A percentile compares a stretch with the other conserved stretches of the same genome.
These are phyloP conservation scores for Luidia sarsii DNA, from an alignment of 53 echinoderm and acorn worm species.

Conservation along the genomic window DNA sequence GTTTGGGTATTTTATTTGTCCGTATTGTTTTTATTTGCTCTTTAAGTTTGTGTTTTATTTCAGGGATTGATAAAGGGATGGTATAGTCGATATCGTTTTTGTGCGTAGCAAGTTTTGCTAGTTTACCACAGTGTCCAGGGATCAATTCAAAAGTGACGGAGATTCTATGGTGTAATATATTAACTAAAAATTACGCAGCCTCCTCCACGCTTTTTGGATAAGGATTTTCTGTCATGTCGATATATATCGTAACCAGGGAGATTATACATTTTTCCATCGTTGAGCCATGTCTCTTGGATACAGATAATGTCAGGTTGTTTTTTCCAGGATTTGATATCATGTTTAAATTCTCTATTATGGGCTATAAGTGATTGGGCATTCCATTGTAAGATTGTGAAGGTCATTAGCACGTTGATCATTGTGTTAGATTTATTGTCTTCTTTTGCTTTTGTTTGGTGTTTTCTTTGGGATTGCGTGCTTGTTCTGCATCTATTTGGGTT, in stretches of 20 bases:
- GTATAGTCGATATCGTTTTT: too few relatives aligned
- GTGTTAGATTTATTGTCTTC: neutral
- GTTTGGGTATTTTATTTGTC: too few relatives aligned
- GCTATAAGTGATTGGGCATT: neutral
- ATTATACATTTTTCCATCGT: neutral
- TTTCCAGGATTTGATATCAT: neutral
- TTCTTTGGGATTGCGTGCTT: too few relatives aligned
- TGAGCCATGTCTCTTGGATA: slow-evolving; percentile 30
- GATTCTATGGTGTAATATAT: neutral
- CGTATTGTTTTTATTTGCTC: too few relatives aligned
- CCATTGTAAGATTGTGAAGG: neutral
- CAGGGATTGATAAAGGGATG: too few relatives aligned
- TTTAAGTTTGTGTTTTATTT: too few relatives aligned
- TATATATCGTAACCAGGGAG: neutral
- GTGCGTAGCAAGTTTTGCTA: too few relatives aligned
- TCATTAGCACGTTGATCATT: neutral
- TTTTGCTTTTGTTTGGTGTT: neutral
- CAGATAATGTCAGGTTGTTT: slow-evolving; percentile 13
- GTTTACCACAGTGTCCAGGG: too few relatives aligned
- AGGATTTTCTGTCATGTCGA: neutral
- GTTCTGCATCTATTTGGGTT: neutral
- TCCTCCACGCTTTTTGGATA: neutral
- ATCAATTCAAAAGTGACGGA: neutral
- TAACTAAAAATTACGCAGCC: neutral
- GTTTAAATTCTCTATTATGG: neutral